Percentiles rank a stretch among this genome's conserved stretches.
Conservation (phyloP, 2,797 vertebrate species). For the Macropus fuliginosus region DNA sequence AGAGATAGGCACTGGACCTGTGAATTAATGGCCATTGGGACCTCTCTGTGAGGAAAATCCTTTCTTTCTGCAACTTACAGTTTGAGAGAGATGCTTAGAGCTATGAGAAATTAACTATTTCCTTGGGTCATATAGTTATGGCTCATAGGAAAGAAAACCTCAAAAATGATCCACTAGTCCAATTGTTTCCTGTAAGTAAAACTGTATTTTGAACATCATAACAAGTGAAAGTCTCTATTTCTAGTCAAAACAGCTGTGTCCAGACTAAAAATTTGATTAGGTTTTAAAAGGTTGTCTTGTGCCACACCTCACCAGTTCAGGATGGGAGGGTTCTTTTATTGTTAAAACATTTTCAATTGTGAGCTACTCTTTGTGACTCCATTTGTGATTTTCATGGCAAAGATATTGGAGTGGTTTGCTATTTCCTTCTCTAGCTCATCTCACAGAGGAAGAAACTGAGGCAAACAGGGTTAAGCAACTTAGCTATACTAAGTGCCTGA, state of each 20-base stretch:
- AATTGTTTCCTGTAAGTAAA: neutral
- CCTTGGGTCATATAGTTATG: neutral
- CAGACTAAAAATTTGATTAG: neutral
- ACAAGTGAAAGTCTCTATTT: neutral
- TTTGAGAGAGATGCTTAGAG: neutral
- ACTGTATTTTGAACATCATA: neutral
- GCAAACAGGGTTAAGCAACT: neutral
- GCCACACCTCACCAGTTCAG: conserved; percentile 48
- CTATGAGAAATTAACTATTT: neutral
- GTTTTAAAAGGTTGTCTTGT: conserved; percentile 28
- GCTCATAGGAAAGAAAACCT: neutral
- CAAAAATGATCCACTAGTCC: neutral
- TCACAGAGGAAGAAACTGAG: neutral
- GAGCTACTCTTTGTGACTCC: neutral
- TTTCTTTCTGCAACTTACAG: neutral
- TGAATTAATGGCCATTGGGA: neutral
- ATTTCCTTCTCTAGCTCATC: neutral
- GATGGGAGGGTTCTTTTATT: conserved; percentile 62
- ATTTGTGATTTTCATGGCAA: neutral
- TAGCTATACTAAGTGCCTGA: neutral
- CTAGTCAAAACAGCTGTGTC: neutral
- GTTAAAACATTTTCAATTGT: neutral
- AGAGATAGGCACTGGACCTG: neutral
- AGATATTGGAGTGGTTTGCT: neutral
- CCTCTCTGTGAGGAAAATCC: neutral